Base-by-base conservation (phyloP, 2,113 vertebrate genomes). In the Sturnus vulgaris region DNA sequence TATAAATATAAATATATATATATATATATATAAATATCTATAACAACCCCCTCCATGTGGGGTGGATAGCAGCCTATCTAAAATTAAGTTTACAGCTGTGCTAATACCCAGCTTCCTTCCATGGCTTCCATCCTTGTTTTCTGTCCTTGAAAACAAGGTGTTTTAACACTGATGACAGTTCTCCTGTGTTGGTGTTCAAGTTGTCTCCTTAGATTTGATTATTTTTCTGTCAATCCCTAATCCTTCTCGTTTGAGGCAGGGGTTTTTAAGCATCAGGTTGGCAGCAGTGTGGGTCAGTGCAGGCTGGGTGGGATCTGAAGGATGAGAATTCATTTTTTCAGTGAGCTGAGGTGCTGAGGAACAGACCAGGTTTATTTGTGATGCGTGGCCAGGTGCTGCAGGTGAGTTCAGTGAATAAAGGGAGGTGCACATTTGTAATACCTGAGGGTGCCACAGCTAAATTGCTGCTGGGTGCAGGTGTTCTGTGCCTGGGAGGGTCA, bases 1-100 rank as follows among this genome's bases (percentile, higher is more conserved):
- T 56, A 10, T 37, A 2, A 24, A 33, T 33, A 39, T 56, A 10
- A 27, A 2, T 13, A 5, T 35, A 25, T 6, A n/a, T 56, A n/a
- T 63, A 10, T 37, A 2, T 24, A 9, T 14, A 5, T 37, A 20
- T 8, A 37, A 21, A 15, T 69, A 8, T 18, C 3, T 4, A 5
- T 6, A n/a, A 65, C 19, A 40, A 1, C 8, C 22, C 0, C 9
- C 3, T 37, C 8, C 10, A 2, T 14, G n/a, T 7, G 1, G n/a
- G 12, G 27, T 39, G 24, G n/a, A 39, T 30, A n/a, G 3, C 50
- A 47, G 4, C 56, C n/a, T 64, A 46, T 30, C 49, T 44, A 18
- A 69, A 73, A 66, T 46, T 10, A 24, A 7, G 4, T 27, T 61
- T 46, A 6, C 35, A 4, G 17, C 25, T 9, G 3, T 55, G 49